Evolutionary conservation across 2,888 invertebrate species (phyloP).

Genomic region (Epistrophe grossulariae): DNA sequence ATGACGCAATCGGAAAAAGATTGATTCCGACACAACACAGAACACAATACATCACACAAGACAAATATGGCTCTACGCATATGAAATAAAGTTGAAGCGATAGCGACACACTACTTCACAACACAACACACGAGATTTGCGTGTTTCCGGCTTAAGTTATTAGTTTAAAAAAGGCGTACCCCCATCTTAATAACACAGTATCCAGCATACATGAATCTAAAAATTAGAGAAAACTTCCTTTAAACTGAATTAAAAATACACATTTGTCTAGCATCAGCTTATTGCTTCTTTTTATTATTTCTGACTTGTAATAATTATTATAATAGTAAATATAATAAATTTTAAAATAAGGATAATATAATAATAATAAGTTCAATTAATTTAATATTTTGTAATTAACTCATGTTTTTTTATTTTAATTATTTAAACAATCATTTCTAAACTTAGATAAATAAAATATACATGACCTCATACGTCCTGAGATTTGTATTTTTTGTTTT

Average conservation of each 20-base stretch:
- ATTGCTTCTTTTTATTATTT: constrained; percentile 74
- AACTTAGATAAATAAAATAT: constrained; percentile 60
- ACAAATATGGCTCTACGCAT: no score
- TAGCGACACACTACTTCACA: no score
- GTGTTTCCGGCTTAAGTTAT: no score
- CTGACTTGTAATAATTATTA: constrained; percentile 42
- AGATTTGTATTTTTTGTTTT: constrained; percentile 46
- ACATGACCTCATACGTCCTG: constrained; percentile 69
- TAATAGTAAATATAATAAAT: constrained; percentile 60
- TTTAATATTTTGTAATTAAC: constrained; percentile 43
- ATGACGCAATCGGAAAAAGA: no score
- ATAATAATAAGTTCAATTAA: constrained; percentile 63
- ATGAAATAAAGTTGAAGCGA: no score
- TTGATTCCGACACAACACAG: no score
- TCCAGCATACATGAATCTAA: no score
- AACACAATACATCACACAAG: no score
- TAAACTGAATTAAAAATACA: constrained; percentile 47
- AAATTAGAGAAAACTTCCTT: no score
- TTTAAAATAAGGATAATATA: constrained; percentile 57
- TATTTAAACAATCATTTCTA: constrained; percentile 52
- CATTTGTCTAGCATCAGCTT: constrained; percentile 42
- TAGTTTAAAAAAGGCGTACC: no score
- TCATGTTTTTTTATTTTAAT: constrained; percentile 40
- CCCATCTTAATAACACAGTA: no score
- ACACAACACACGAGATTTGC: no score